These are phyloP conservation scores for Lymantria dispar DNA, from an alignment of 2,888 invertebrate genomes.

Conservation along the genomic window DNA sequence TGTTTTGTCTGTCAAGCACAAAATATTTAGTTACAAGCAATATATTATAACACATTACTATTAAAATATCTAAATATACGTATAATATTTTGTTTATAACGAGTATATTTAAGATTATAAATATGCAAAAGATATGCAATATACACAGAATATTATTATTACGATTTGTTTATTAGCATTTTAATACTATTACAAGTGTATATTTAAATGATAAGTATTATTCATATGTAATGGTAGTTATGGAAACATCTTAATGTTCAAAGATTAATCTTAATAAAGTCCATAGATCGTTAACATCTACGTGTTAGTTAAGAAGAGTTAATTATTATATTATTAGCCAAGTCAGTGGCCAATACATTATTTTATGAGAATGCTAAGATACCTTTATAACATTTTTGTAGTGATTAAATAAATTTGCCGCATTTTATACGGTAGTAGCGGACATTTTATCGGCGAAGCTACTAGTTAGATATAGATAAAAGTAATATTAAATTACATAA, in stretches of 20 bases:
- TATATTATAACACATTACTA: slow-evolving; percentile 8
- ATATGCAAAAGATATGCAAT: slow-evolving; percentile 26
- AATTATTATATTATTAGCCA: neutral
- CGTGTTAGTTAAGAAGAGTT: neutral
- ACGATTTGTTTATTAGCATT: slow-evolving; percentile 22
- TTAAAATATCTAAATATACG: slow-evolving; percentile 7
- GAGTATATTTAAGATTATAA: slow-evolving; percentile 12
- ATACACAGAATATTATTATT: slow-evolving; percentile 21
- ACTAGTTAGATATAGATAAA: neutral
- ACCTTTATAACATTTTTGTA: neutral
- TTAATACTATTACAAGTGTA: slow-evolving; percentile 8
- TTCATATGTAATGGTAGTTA: slow-evolving; percentile 9
- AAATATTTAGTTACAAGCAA: slow-evolving; percentile 18
- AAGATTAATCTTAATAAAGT: neutral
- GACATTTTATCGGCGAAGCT: neutral
- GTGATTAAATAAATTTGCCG: neutral
- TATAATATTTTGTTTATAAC: slow-evolving; percentile 13
- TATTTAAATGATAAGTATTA: slow-evolving; percentile 14
- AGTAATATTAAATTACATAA: neutral
- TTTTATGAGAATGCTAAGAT: neutral
- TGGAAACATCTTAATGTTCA: neutral
- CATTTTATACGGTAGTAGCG: neutral
- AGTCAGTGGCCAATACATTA: neutral
- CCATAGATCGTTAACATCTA: neutral
- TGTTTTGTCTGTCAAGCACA: slow-evolving; percentile 10